Conservation (phyloP, 2,113 vertebrate species). For the Pollachius pollachius region DNA sequence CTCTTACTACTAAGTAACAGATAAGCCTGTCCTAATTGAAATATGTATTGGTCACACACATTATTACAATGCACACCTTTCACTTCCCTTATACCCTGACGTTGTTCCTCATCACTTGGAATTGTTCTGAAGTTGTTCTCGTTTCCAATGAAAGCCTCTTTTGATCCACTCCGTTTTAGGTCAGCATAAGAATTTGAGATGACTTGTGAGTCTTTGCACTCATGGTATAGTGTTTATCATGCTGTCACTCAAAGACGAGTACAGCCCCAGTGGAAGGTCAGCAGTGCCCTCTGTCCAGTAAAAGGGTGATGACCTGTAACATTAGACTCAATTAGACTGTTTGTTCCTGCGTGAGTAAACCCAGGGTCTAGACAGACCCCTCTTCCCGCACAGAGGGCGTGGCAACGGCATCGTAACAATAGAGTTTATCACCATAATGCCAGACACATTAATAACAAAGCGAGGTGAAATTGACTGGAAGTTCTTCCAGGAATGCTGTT, state of each 20-base stretch:
- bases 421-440: constrained; percentile 40
- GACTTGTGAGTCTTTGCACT: neutral
- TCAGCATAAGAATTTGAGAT: constrained; percentile 3
- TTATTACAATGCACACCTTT: constrained; percentile 25
- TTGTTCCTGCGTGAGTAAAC: constrained; percentile 51
- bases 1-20: constrained; percentile 9
- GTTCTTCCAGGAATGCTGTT: constrained; percentile 12
- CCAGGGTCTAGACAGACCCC: constrained; percentile 50
- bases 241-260: constrained; percentile 26
- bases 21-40: constrained; percentile 25
- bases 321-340: constrained; percentile 47
- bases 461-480: constrained; percentile 15
- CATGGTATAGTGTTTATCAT: constrained; percentile 26
- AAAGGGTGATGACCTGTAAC: constrained; percentile 63
- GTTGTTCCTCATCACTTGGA: neutral
- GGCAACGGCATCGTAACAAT: constrained; percentile 61
- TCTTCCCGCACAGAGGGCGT: constrained; percentile 53
- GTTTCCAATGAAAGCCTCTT: constrained; percentile 22
- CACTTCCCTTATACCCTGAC: neutral
- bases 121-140: neutral
- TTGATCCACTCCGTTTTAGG: constrained; percentile 10
- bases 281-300: constrained; percentile 31
- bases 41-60: constrained; percentile 21
- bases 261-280: constrained; percentile 17
- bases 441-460: constrained; percentile 23